Evolutionary conservation across 2,888 invertebrate species (phyloP).

Genomic region (Aphidoletes aphidimyza): DNA sequence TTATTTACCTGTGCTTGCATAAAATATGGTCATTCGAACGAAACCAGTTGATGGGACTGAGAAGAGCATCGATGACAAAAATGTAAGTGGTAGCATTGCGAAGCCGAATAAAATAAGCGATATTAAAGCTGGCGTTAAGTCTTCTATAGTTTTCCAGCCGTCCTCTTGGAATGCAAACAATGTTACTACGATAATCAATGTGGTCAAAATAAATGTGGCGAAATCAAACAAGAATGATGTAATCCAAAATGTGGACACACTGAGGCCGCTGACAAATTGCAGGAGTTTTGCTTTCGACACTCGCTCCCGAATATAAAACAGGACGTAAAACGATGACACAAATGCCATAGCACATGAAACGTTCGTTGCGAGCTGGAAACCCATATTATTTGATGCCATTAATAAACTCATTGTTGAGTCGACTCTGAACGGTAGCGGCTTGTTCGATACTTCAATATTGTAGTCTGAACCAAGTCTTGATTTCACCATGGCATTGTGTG

Average conservation of each 20-base stretch:
- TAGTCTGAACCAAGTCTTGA: conserved; percentile 58
- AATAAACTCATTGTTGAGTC: conserved; percentile 65
- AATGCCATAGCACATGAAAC: conserved; percentile 80
- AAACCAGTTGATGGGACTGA: conserved; percentile 77
- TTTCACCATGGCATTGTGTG: conserved; percentile 73
- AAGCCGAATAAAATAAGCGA: conserved; percentile 74
- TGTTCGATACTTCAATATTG: conserved; percentile 69
- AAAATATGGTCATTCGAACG: conserved; percentile 75
- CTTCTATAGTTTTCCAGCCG: conserved; percentile 25
- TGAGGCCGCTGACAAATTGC: conserved; percentile 78
- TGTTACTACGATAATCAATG: conserved; percentile 72
- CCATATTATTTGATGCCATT: conserved; percentile 65
- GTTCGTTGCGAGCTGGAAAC: conserved; percentile 73
- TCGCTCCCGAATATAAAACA: conserved; percentile 69
- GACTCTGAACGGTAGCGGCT: conserved; percentile 75
- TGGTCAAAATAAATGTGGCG: conserved; percentile 74
- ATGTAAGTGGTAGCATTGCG: conserved; percentile 75
- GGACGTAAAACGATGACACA: conserved; percentile 65
- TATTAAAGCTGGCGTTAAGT: conserved; percentile 70
- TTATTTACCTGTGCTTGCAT: conserved; percentile 76
- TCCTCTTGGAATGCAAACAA: conserved; percentile 66
- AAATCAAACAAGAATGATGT: conserved; percentile 71
- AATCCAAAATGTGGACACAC: conserved; percentile 75
- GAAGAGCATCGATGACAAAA: conserved; percentile 74
- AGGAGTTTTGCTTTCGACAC: conserved; percentile 75